phyloP scores from a whole-genome alignment of 2,888 invertebrate species.

The Acrobeloides nanus region DNA sequence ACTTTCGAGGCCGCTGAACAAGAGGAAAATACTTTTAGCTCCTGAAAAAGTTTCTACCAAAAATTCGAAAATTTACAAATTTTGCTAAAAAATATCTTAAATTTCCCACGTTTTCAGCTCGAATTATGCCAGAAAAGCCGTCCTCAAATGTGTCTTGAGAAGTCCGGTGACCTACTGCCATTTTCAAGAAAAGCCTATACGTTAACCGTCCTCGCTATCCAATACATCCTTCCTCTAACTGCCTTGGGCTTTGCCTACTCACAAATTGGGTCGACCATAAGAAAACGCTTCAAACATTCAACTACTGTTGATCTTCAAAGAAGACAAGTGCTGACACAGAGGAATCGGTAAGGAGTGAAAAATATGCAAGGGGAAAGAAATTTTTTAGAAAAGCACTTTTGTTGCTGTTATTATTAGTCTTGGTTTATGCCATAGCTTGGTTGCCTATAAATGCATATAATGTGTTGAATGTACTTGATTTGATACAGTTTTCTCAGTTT shows the following conservation, averaged over 20 bases:
- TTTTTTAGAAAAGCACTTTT: constrained; percentile 67
- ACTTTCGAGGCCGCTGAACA: too few relatives aligned
- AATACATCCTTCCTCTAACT: constrained; percentile 36
- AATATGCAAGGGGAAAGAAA: not conserved
- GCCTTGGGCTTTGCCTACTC: constrained; percentile 45
- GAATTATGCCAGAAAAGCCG: constrained; percentile 22
- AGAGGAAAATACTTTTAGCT: too few relatives aligned
- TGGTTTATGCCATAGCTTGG: constrained; percentile 83
- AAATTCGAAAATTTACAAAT: not conserved
- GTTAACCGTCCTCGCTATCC: constrained; percentile 36
- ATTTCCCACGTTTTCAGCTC: constrained; percentile 26
- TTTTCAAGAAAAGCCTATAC: constrained; percentile 41
- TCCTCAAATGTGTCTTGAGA: constrained; percentile 37
- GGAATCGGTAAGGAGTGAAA: constrained; percentile 20
- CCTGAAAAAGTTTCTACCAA: too few relatives aligned
- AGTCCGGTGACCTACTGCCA: constrained; percentile 36
- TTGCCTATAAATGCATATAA: constrained; percentile 80
- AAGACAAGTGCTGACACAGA: constrained; percentile 20
- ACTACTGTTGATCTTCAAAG: constrained; percentile 27
- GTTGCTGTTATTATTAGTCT: constrained; percentile 73
- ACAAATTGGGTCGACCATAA: constrained; percentile 50
- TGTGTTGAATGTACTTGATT: constrained; percentile 45
- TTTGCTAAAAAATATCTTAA: not conserved
- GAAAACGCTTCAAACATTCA: constrained; percentile 28
- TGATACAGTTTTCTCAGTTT: constrained; percentile 48